A percentile compares a stretch with the other conserved stretches of the same genome.
Conservation (phyloP, 2,113 vertebrate genomes). For the Laticauda laticaudata region DNA sequence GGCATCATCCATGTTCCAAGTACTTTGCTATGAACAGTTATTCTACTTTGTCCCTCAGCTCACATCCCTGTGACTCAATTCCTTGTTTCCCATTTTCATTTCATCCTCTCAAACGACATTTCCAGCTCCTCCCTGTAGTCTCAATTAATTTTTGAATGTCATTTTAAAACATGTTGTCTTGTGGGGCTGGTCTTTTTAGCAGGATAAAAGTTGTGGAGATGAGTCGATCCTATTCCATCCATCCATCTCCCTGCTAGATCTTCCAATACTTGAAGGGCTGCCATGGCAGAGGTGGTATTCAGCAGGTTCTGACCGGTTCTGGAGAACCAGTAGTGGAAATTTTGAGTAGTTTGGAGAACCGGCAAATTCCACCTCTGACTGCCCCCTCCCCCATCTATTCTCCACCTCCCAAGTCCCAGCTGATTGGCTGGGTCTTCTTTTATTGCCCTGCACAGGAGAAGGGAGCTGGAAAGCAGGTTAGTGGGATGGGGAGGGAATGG, state of each 20-base stretch:
- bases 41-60: neutral
- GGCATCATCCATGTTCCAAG: neutral
- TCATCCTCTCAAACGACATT: neutral
- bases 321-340: too few species aligned
- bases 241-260: neutral
- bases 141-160: neutral
- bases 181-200: neutral
- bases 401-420: too few species aligned
- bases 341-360: too few species aligned
- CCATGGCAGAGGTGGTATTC: too few species aligned
- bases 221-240: neutral
- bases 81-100: neutral
- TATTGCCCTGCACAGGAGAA: too few species aligned
- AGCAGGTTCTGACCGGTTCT: too few species aligned
- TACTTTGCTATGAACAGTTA: neutral
- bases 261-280: neutral
- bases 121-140: neutral
- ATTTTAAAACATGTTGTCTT: neutral
- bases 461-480: too few species aligned
- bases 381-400: too few species aligned
- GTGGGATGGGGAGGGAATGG: too few species aligned
- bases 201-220: slow-evolving; percentile 1
- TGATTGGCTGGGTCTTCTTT: too few species aligned
- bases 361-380: too few species aligned
- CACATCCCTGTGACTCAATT: too few species aligned